Conservation (phyloP, 2,888 invertebrate genomes). For the Caenorhabditis imperialis region DNA sequence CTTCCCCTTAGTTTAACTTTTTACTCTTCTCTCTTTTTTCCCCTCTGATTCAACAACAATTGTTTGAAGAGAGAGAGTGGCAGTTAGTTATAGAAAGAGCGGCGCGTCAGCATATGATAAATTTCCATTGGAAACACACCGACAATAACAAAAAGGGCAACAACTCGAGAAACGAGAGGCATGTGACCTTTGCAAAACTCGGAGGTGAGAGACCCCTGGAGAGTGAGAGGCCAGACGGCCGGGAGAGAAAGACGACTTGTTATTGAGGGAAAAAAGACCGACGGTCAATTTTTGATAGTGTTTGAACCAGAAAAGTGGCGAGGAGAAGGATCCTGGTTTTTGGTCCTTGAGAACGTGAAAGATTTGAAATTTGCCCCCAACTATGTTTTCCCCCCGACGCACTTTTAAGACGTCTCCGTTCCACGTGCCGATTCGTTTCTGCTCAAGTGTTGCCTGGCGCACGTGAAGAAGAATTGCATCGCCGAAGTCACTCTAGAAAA, state of each 20-base stretch:
- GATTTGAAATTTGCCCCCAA: too few relatives aligned
- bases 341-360: constrained; percentile 29
- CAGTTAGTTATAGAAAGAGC: constrained; percentile 12
- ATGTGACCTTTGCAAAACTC: constrained; percentile 59
- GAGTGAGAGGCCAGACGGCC: constrained; percentile 11
- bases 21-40: constrained; percentile 6
- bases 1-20: background rate
- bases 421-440: constrained; percentile 74
- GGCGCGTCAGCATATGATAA: constrained; percentile 29
- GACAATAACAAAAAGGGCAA: constrained; percentile 59
- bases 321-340: constrained; percentile 22
- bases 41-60: background rate
- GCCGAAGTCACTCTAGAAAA: constrained; percentile 68
- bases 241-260: constrained; percentile 23
- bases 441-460: constrained; percentile 66
- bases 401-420: constrained; percentile 65
- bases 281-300: constrained; percentile 52
- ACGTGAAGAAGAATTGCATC: constrained; percentile 69
- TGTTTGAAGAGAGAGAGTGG: constrained; percentile 8
- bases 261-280: constrained; percentile 53
- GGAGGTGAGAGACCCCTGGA: constrained; percentile 12
- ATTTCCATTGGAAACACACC: constrained; percentile 18
- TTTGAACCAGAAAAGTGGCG: constrained; percentile 42
- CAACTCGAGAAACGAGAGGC: constrained; percentile 23
- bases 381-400: constrained; percentile 25